Evolutionary conservation across 1,140 invertebrate species (phyloP).

Genomic region (Calephelis virginiensis): DNA sequence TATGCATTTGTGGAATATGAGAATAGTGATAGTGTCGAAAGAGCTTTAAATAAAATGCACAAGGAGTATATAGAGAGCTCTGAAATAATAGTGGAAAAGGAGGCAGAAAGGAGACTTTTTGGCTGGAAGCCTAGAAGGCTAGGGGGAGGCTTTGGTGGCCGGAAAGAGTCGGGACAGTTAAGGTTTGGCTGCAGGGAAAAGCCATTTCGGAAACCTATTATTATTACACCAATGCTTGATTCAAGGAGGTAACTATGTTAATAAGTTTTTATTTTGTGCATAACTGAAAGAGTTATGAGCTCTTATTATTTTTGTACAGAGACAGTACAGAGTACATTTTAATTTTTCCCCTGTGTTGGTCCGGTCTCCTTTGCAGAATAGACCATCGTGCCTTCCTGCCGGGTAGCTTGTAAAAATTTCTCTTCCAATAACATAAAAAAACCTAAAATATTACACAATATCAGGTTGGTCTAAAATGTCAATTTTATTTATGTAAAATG

Average conservation of each 20-base stretch:
- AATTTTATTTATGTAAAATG: neutral
- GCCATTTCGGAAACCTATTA: slow-evolving; percentile 85
- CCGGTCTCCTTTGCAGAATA: too few species aligned
- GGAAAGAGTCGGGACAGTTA: slow-evolving; percentile 92
- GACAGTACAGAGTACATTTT: too few species aligned
- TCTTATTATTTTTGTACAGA: too few species aligned
- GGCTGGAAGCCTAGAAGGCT: slow-evolving; percentile 91
- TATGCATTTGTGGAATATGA: slow-evolving; percentile 94
- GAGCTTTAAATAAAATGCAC: slow-evolving; percentile 80
- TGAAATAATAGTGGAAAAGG: slow-evolving; percentile 85
- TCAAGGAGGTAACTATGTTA: neutral
- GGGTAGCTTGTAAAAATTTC: neutral
- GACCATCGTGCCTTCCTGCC: too few species aligned
- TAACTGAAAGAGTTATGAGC: neutral
- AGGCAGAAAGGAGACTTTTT: slow-evolving; percentile 75
- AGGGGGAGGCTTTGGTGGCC: slow-evolving; percentile 92
- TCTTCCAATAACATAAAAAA: too few species aligned
- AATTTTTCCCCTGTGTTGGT: too few species aligned
- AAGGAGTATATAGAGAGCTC: slow-evolving; percentile 80
- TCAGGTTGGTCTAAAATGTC: slow-evolving; percentile 5
- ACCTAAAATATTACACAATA: neutral
- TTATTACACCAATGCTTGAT: slow-evolving; percentile 18
- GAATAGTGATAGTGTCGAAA: slow-evolving; percentile 77
- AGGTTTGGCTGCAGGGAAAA: slow-evolving; percentile 90
- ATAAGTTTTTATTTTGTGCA: neutral